Evolutionary conservation across 2,797 vertebrate genomes (phyloP), one percentile per base, ranked within the genome.

Genomic region (Geotrypetes seraphini): DNA sequence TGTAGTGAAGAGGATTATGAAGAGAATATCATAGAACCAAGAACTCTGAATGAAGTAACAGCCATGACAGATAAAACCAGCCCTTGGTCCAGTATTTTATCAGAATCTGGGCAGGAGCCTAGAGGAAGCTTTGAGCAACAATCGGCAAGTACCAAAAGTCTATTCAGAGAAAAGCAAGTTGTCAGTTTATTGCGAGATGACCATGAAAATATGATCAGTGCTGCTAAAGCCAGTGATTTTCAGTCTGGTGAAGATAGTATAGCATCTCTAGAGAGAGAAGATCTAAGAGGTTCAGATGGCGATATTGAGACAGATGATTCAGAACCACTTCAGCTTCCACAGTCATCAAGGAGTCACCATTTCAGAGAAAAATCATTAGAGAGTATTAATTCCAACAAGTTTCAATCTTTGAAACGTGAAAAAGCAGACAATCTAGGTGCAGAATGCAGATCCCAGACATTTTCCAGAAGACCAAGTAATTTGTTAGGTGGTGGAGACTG

Each of bases 41-140:
- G 67, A 29, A 44, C 79, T 33, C 84, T 99, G 4, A 99, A 98
- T 13, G 95, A 99, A 38, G 49, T 97, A 20, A 94, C 85, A 0
- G 81, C 79, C 2, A 1, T 84, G 31, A 96, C 89, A 0, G 93
- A 95, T 43, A 86, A 54, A 76, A 97, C 89, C 17, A 97, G 91
- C 27, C 90, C 92, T 10, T 96, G 93, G 96, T 96, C 90, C 54
- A 97, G 93, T 41, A 33, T 91, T 18, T 1, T 87, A 8, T 96
- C 93, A 4, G 90, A 92, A 23, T 57, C 29, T 1, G 86, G 87
- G 17, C 41, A 54, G 11, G 58, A 42, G 23, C 65, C 68, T 35
- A 48, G 65, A 7, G 71, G 63, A 28, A 4, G 18, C 40, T 1
- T 44, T 67, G 25, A n/a, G 3, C n/a, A 42, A 4, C 43, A 0